A percentile compares a stretch with the other conserved stretches of the same genome.
These are phyloP conservation scores for Diprion similis DNA, from an alignment of 1,140 invertebrate species.

Conservation along the genomic window DNA sequence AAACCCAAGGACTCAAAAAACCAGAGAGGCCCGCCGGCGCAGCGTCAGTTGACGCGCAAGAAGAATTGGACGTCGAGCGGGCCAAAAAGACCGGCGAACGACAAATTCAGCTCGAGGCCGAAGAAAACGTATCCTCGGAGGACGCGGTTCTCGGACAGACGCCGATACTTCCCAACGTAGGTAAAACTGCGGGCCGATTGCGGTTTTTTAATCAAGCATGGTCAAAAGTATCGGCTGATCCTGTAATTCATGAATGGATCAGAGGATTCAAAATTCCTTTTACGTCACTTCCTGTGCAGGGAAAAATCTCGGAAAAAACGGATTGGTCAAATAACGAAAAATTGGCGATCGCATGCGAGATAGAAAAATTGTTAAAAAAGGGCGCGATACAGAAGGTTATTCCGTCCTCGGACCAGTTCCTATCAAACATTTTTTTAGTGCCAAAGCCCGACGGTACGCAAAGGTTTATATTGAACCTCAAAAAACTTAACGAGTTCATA, in stretches of 20 bases:
- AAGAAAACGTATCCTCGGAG: constrained; percentile 4
- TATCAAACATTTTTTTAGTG: constrained; percentile 22
- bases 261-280: constrained; percentile 15
- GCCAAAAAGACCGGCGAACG: neutral
- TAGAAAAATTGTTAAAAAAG: neutral
- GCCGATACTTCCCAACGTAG: neutral
- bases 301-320: neutral
- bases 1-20: constrained; percentile 18
- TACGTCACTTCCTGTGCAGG: neutral
- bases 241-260: neutral
- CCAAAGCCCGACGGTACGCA: constrained; percentile 15
- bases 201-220: constrained; percentile 8
- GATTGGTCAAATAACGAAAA: constrained; percentile 13
- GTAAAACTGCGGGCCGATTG: constrained; percentile 11
- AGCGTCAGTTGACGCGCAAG: neutral
- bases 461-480: constrained; percentile 31
- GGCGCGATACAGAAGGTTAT: neutral
- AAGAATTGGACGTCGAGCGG: constrained; percentile 9
- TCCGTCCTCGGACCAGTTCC: constrained; percentile 13
- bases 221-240: constrained; percentile 8
- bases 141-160: neutral
- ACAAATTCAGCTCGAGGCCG: neutral
- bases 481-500: constrained; percentile 25
- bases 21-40: constrained; percentile 13
- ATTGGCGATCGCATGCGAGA: constrained; percentile 2